Evolutionary conservation across 2,888 invertebrate species (phyloP).

Genomic region (Notodromas monacha): DNA sequence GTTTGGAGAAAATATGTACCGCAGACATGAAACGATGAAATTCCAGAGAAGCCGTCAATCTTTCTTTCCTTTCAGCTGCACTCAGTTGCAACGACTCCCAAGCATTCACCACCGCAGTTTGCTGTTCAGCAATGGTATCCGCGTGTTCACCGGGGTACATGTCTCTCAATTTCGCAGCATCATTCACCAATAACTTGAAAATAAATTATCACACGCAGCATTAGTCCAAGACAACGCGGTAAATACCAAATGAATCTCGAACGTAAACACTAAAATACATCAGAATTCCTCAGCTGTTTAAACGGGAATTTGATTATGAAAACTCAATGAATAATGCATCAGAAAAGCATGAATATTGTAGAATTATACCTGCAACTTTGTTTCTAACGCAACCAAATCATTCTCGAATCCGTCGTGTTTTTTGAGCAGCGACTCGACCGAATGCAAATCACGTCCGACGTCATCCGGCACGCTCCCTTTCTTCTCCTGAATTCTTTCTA

Average conservation of each 20-base stretch:
- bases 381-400: constrained; percentile 64
- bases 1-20: too few relatives aligned
- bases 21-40: constrained; percentile 59
- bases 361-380: constrained; percentile 36
- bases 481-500: constrained; percentile 48
- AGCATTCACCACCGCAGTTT: constrained; percentile 45
- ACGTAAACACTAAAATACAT: too few relatives aligned
- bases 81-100: constrained; percentile 59
- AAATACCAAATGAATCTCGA: too few relatives aligned
- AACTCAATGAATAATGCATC: too few relatives aligned
- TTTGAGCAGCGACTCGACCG: constrained; percentile 42
- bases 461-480: constrained; percentile 43
- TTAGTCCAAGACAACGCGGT: neutral
- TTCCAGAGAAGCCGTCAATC: constrained; percentile 52
- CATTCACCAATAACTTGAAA: constrained; percentile 57
- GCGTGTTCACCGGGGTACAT: constrained; percentile 74
- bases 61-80: constrained; percentile 40
- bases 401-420: constrained; percentile 76
- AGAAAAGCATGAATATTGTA: too few relatives aligned
- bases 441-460: constrained; percentile 45
- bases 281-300: too few relatives aligned
- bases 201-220: constrained; percentile 13
- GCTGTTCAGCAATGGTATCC: constrained; percentile 52
- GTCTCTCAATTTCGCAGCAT: constrained; percentile 51
- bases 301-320: too few relatives aligned